phyloP scores from a whole-genome alignment of 2,888 invertebrate genomes.

The Brachynemurus nebulosus region DNA sequence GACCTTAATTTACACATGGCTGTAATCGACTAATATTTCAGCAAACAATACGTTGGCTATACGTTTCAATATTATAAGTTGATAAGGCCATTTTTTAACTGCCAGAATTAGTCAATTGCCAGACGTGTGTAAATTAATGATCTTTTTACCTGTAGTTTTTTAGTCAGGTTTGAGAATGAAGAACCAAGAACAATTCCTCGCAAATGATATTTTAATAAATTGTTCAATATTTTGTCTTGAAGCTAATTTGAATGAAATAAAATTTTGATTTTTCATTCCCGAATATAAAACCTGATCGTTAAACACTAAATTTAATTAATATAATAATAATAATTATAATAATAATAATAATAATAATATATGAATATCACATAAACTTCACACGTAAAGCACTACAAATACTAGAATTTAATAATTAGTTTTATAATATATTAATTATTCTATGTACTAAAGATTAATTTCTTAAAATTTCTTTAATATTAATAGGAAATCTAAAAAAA shows the following conservation, averaged over 20 bases:
- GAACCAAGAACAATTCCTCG: background rate
- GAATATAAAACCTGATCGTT: background rate
- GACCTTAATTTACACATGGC: background rate
- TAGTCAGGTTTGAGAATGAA: conserved; percentile 1
- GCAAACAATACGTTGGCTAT: too few relatives aligned
- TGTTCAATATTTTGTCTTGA: too few relatives aligned
- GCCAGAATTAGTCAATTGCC: too few relatives aligned
- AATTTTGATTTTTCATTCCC: background rate
- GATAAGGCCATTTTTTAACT: background rate
- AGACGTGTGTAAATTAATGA: background rate
- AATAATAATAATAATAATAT: conserved; percentile 1
- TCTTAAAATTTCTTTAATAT: background rate
- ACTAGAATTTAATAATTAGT: conserved; percentile 19
- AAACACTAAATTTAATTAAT: too few relatives aligned
- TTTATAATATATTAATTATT: too few relatives aligned
- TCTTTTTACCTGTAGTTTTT: background rate
- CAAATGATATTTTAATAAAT: too few relatives aligned
- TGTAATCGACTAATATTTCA: too few relatives aligned
- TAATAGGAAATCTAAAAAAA: background rate
- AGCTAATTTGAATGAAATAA: background rate
- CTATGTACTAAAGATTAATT: background rate
- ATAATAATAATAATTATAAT: background rate
- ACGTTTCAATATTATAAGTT: background rate
- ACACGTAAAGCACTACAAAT: conserved; percentile 35
- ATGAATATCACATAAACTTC: conserved; percentile 34